Base-by-base conservation (phyloP, 2,113 vertebrate genomes). In the Reinhardtius hippoglossoides region DNA sequence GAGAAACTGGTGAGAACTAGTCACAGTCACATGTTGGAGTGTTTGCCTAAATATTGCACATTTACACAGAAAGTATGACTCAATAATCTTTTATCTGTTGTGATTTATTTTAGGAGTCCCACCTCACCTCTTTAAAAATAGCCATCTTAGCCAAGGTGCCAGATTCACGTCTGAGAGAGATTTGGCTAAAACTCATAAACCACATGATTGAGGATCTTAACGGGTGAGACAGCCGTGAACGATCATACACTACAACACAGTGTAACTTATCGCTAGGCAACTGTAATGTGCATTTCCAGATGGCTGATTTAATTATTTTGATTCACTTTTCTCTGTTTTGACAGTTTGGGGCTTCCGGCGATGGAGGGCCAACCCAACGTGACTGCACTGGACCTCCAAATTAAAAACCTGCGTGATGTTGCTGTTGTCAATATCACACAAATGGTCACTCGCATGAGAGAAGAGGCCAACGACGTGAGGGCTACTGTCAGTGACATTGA, bases 321-420 rank as follows among this genome's bases (percentile, higher is more conserved):
- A 20, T 13, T 31, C 27, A 35, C 23, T 24, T 52, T 10, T 46
- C 12, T 54, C 12, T 35, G 8, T 61, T 59, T 23, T 60, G 23
- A 87, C 58, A 93, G 90, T 92, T 92, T 92, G 71, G 95, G 96
- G 18, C 85, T 97, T 66, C 96, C 96, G 7, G 70, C 76, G 21
- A 59, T 94, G 58, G 96, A 97, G 87, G 94, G 94, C 71, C 95
- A 92, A 84, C 48, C 92, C 58, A 96, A 97, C 50, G 89, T 98
- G 80, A 99, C 97, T 31, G 58, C 93, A 27, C 93, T 99, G 56
- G 98, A 99, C 87, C 94, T 97, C 73, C 96, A 99, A 88, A 94
- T 97, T 31, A 95, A 91, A 90, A 96, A 91, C 31, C 69, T 98
- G 72, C 95, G 97, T 3, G 90, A 94, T 54, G 94, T 82, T 58